Evolutionary conservation across 2,113 vertebrate genomes (phyloP).

Genomic region (Paradoxurus hermaphroditus): DNA sequence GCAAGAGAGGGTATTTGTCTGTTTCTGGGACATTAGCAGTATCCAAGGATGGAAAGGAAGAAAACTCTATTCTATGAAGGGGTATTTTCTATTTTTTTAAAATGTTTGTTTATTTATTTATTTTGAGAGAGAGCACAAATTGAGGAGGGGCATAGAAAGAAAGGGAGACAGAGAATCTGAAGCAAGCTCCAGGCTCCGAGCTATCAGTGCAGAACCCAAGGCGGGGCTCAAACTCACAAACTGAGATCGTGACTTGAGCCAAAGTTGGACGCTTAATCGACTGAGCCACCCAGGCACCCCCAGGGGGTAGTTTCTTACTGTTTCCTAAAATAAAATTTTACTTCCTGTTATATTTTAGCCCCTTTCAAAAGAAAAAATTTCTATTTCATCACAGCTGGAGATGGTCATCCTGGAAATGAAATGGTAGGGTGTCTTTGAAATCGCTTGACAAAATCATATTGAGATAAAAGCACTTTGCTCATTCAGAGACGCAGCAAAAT

Average conservation of each 20-base stretch:
- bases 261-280: too few species aligned
- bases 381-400: constrained; percentile 75
- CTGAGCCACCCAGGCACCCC: too few species aligned
- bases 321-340: constrained; percentile 76
- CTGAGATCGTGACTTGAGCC: too few species aligned
- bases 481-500: constrained; percentile 65
- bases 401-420: constrained; percentile 75
- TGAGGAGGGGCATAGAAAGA: too few species aligned
- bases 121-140: too few species aligned
- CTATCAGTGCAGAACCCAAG: too few species aligned
- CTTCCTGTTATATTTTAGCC: constrained; percentile 70
- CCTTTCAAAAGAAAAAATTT: constrained; percentile 69
- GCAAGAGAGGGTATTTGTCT: not conserved
- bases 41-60: constrained; percentile 50
- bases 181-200: too few species aligned
- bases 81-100: constrained; percentile 48
- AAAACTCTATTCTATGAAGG: constrained; percentile 65
- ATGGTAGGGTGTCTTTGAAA: constrained; percentile 66
- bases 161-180: too few species aligned
- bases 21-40: not conserved
- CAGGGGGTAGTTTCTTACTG: not conserved
- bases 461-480: constrained; percentile 73
- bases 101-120: too few species aligned
- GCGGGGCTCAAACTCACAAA: too few species aligned
- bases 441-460: constrained; percentile 66